A percentile compares a stretch with the other conserved stretches of the same genome.
These are phyloP conservation scores for Lipotes vexillifer DNA, from an alignment of 2,113 vertebrate species.

Conservation along the genomic window DNA sequence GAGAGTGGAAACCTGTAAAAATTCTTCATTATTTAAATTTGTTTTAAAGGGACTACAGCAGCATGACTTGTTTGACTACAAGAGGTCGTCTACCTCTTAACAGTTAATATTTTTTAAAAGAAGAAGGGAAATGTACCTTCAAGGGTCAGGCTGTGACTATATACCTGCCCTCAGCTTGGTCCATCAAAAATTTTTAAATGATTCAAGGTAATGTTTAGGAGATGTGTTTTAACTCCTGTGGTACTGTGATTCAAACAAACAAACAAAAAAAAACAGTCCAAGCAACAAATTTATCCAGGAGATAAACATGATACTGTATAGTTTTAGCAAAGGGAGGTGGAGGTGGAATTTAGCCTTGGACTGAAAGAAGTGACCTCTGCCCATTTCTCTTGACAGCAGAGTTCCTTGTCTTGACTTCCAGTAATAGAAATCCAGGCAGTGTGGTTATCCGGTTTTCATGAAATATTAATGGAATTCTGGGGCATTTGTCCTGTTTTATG, in stretches of 20 bases:
- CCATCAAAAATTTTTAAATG: background rate
- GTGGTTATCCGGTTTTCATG: conserved; percentile 30
- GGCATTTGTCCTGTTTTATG: conserved; percentile 54
- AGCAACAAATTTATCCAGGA: background rate
- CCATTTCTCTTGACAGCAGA: conserved; percentile 25
- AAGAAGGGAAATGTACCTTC: background rate
- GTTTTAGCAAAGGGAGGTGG: background rate
- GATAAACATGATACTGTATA: background rate
- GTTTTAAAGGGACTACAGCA: background rate
- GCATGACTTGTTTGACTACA: background rate
- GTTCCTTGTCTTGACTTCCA: conserved; percentile 39
- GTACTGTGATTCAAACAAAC: background rate
- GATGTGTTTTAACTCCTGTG: background rate
- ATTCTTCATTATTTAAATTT: background rate
- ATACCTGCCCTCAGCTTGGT: background rate
- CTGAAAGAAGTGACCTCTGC: background rate
- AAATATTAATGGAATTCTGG: conserved; percentile 51
- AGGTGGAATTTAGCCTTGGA: background rate
- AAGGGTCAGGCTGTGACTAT: background rate
- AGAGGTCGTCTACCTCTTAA: background rate
- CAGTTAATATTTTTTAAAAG: background rate
- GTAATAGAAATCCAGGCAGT: conserved; percentile 43
- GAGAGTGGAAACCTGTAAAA: background rate
- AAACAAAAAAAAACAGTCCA: background rate
- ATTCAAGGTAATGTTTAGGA: background rate